Percentiles rank a stretch among this genome's conserved stretches.
Conservation (phyloP, 1,140 invertebrate genomes). For the Papilio helenus region DNA sequence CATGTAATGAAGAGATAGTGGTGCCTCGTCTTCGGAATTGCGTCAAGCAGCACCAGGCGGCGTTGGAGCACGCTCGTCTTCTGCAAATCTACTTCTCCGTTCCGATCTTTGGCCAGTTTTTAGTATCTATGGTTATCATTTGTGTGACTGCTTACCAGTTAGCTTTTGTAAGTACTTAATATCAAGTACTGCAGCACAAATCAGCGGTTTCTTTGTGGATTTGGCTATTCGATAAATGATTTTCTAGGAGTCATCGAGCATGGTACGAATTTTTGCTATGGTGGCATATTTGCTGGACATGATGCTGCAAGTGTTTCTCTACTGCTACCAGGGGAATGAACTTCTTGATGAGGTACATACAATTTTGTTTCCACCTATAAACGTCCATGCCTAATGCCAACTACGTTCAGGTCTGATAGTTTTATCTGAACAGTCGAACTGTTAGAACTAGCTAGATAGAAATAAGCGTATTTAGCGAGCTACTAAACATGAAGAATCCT, state of each 20-base stretch:
- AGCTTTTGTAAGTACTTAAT: conserved; percentile 66
- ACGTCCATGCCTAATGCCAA: too few species aligned
- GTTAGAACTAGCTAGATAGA: too few species aligned
- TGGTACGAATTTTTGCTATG: conserved; percentile 66
- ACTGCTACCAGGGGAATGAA: conserved; percentile 82
- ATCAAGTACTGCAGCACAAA: conserved; percentile 32
- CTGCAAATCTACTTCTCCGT: conserved; percentile 76
- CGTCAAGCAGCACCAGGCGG: conserved; percentile 59
- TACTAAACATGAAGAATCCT: too few species aligned
- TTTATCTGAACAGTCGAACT: too few species aligned
- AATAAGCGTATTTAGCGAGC: too few species aligned
- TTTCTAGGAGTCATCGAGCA: conserved; percentile 56
- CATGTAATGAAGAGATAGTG: conserved; percentile 42
- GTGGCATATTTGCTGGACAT: conserved; percentile 76
- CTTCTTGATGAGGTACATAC: conserved; percentile 69
- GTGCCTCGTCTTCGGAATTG: conserved; percentile 46
- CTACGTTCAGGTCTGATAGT: too few species aligned
- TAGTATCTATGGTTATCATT: conserved; percentile 80
- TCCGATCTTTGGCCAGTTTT: conserved; percentile 75
- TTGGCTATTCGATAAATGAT: conserved; percentile 15
- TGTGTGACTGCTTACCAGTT: conserved; percentile 82
- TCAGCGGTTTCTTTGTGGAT: neutral
- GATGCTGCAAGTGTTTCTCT: conserved; percentile 83
- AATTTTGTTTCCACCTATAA: neutral
- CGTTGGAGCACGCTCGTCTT: conserved; percentile 50